phyloP scores from a whole-genome alignment of 2,797 vertebrate genomes.

The Acanthis flammea region DNA sequence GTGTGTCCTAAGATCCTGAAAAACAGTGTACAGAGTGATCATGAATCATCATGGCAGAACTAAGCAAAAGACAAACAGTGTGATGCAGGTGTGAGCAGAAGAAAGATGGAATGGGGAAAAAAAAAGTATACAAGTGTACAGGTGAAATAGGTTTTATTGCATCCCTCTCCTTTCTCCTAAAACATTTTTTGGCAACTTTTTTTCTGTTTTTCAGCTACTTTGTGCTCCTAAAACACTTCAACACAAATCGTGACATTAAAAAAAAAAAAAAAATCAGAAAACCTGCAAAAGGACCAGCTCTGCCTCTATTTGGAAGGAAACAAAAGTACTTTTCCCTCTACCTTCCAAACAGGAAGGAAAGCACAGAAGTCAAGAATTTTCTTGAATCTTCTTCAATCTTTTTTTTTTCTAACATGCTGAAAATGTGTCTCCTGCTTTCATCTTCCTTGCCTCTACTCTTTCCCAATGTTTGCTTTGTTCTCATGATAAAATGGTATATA shows the following conservation, averaged over 20 bases:
- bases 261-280: not conserved
- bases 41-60: not conserved
- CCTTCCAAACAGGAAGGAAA: not conserved
- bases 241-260: not conserved
- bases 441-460: not conserved
- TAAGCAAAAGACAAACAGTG: not conserved
- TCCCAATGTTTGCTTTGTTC: slow-evolving; percentile 5
- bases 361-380: slow-evolving; percentile 32
- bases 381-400: slow-evolving; percentile 30
- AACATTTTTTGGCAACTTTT: not conserved
- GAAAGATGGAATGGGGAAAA: not conserved
- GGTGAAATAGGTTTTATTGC: not conserved
- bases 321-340: not conserved
- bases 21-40: not conserved
- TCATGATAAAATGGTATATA: slow-evolving; percentile 5
- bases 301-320: not conserved
- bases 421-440: slow-evolving; percentile 38
- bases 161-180: not conserved
- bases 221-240: not conserved
- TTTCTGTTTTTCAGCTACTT: not conserved
- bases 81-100: not conserved
- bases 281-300: not conserved
- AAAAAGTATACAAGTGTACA: not conserved
- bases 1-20: not conserved
- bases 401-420: slow-evolving; percentile 33